Conservation (phyloP, 2,113 vertebrate genomes). For the Coreoperca whiteheadi region DNA sequence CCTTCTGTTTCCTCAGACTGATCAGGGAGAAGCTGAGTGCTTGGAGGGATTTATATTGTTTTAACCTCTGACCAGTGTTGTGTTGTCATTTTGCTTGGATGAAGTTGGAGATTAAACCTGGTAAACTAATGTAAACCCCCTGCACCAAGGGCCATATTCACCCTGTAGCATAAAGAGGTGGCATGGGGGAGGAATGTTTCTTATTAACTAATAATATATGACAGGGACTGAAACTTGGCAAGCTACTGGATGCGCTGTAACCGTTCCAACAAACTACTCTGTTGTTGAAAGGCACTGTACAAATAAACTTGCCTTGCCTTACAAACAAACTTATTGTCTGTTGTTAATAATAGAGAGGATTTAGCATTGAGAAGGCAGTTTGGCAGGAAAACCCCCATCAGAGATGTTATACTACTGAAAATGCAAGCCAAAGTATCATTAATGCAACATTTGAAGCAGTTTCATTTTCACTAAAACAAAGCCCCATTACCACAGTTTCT, state of each 20-base stretch:
- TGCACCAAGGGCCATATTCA: background rate
- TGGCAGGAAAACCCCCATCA: too few relatives aligned
- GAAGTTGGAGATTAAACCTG: background rate
- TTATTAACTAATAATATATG: background rate
- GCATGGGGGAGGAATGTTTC: background rate
- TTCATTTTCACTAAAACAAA: too few relatives aligned
- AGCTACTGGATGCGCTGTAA: background rate
- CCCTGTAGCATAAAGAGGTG: background rate
- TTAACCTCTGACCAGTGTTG: background rate
- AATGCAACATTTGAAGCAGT: too few relatives aligned
- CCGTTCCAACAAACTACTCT: too few relatives aligned
- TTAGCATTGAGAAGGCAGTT: too few relatives aligned
- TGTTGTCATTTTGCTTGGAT: background rate
- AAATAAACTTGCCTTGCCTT: too few relatives aligned
- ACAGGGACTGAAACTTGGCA: background rate
- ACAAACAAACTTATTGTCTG: background rate
- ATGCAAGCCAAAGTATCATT: too few relatives aligned
- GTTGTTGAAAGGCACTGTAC: background rate
- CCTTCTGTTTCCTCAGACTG: background rate
- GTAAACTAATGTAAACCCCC: slow-evolving; percentile 2
- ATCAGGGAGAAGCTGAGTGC: background rate
- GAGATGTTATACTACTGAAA: too few relatives aligned
- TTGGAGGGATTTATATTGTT: background rate
- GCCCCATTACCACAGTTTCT: too few relatives aligned
- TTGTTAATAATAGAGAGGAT: too few relatives aligned